Evolutionary conservation across 2,888 invertebrate genomes (phyloP).

Genomic region (Cantharis nigra): DNA sequence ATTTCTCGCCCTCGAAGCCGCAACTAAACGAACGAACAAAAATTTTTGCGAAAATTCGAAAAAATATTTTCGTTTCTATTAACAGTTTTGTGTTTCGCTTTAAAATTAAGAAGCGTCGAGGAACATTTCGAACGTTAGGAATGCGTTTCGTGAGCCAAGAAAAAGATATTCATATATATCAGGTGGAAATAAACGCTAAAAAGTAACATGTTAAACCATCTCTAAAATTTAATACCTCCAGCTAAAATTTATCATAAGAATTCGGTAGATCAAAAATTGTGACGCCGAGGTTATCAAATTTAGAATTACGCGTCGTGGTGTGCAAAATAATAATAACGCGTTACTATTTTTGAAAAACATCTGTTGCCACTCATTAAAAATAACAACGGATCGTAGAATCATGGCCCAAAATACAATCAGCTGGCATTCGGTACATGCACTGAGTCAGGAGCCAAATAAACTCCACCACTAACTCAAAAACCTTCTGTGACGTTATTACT

Average conservation of each 20-base stretch:
- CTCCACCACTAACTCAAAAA: constrained; percentile 34
- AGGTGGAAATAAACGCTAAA: constrained; percentile 1
- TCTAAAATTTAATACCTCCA: background rate
- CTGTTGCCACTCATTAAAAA: constrained; percentile 51
- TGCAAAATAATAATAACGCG: constrained; percentile 36
- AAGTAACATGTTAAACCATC: background rate
- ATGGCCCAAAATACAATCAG: constrained; percentile 49
- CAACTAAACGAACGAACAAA: background rate
- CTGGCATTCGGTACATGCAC: constrained; percentile 42
- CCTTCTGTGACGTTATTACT: constrained; percentile 31
- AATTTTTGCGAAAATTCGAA: background rate
- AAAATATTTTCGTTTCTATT: constrained; percentile 1
- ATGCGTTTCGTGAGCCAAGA: background rate
- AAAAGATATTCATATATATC: constrained; percentile 5
- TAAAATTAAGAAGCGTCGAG: background rate
- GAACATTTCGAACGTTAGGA: background rate
- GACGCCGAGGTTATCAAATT: constrained; percentile 24
- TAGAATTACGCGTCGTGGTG: constrained; percentile 34
- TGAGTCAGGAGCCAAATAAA: constrained; percentile 46
- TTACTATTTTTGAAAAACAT: constrained; percentile 46
- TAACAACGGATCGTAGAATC: constrained; percentile 47
- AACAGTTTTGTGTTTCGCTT: background rate
- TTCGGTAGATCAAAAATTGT: constrained; percentile 6
- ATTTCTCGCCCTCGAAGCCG: background rate
- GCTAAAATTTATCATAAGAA: background rate